Evolutionary conservation across 35 echinoderm and acorn worm genomes (phyloP).

Genomic region (Lytechinus pictus): DNA sequence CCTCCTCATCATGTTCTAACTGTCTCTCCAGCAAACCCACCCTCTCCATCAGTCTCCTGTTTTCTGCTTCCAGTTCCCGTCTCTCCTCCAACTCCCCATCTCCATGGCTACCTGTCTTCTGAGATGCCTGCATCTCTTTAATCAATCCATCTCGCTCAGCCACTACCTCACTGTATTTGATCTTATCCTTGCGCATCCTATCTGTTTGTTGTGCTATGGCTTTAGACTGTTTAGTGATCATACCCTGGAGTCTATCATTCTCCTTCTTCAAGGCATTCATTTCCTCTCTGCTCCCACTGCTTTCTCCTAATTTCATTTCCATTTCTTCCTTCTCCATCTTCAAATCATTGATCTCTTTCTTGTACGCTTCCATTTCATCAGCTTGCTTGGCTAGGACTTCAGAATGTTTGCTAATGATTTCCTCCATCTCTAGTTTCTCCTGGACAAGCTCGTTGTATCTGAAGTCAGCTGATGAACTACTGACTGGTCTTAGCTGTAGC

Average conservation of each 20-base stretch:
- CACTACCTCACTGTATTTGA: constrained; percentile 64
- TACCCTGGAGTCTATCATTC: constrained; percentile 59
- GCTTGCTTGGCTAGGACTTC: constrained; percentile 52
- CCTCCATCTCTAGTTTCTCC: constrained; percentile 67
- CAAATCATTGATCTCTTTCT: constrained; percentile 10
- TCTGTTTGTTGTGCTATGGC: constrained; percentile 85
- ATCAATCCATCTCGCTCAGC: constrained; percentile 64
- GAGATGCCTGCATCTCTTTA: constrained; percentile 25
- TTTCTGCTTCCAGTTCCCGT: constrained; percentile 63
- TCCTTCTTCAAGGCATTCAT: constrained; percentile 55
- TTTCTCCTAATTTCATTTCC: constrained; percentile 46
- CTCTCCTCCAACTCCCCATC: constrained; percentile 27
- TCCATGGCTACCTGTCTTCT: constrained; percentile 34
- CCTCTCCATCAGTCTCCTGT: constrained; percentile 56
- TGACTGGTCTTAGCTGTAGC: constrained; percentile 45
- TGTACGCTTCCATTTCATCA: constrained; percentile 38
- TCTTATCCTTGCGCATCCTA: constrained; percentile 66
- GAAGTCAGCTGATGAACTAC: constrained; percentile 45
- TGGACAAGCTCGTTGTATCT: constrained; percentile 65
- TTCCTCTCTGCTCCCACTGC: constrained; percentile 40
- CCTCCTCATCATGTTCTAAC: neutral
- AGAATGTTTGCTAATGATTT: constrained; percentile 61
- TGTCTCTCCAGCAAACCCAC: constrained; percentile 39
- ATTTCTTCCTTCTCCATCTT: constrained; percentile 32
- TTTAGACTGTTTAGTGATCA: constrained; percentile 81